phyloP scores from a whole-genome alignment of 1,140 invertebrate genomes.

The Caenorhabditis inopinata region DNA sequence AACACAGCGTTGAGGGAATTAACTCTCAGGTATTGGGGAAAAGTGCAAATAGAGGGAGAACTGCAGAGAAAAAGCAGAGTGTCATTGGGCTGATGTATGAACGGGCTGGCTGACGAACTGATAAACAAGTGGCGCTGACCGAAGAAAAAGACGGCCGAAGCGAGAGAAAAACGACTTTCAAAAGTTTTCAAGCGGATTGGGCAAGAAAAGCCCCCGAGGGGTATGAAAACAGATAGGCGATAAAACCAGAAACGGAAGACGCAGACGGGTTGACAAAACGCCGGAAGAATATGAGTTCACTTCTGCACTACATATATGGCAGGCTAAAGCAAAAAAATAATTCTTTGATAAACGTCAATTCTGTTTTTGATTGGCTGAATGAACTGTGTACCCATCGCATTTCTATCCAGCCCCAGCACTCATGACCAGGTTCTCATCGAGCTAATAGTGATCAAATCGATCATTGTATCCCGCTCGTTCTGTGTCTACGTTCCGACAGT shows the following conservation, averaged over 20 bases:
- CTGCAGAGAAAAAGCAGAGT: neutral
- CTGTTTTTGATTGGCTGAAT: neutral
- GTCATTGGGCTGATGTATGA: neutral
- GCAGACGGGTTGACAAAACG: neutral
- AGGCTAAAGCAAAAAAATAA: neutral
- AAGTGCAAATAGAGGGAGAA: neutral
- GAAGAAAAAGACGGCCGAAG: neutral
- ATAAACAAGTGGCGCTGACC: neutral
- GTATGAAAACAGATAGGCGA: no score
- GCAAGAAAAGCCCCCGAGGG: neutral
- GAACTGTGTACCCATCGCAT: slow-evolving; percentile 22
- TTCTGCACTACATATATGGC: neutral
- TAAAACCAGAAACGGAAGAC: neutral
- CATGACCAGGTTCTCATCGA: neutral
- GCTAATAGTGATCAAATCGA: no score
- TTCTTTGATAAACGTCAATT: neutral
- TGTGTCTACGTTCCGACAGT: no score
- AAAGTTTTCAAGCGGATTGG: neutral
- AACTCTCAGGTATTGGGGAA: neutral
- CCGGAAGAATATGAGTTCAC: neutral
- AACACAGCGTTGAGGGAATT: neutral
- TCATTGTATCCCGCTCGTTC: no score
- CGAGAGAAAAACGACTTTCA: neutral
- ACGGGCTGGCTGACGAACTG: neutral
- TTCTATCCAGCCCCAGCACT: neutral